Evolutionary conservation across 1,140 invertebrate species (phyloP).

Genomic region (Geopemphigus sp.): DNA sequence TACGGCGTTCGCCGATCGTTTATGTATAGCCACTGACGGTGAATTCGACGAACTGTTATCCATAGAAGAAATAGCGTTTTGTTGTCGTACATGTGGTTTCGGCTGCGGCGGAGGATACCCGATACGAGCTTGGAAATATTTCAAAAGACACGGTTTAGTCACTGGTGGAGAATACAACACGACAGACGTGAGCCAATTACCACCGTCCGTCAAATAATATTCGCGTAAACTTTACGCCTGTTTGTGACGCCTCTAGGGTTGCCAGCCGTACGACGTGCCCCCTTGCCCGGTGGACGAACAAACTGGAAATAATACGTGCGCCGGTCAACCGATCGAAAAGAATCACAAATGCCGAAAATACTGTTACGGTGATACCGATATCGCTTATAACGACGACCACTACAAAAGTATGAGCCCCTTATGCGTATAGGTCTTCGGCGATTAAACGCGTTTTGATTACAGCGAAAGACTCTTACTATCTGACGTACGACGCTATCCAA

Average conservation of each 20-base stretch:
- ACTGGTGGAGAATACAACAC: constrained; percentile 42
- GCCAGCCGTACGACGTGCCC: background rate
- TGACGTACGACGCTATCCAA: background rate
- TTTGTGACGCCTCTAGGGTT: background rate
- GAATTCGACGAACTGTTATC: constrained; percentile 61
- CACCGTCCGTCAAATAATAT: too few species aligned
- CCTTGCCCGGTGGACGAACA: background rate
- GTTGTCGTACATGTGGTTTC: constrained; percentile 32
- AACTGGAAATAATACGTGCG: background rate
- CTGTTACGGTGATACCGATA: background rate
- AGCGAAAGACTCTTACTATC: background rate
- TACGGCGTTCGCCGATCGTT: constrained; percentile 66
- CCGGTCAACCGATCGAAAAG: background rate
- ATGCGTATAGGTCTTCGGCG: background rate
- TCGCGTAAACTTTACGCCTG: too few species aligned
- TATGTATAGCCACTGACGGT: constrained; percentile 65
- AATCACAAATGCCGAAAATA: background rate
- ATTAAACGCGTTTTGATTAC: background rate
- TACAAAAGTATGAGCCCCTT: background rate
- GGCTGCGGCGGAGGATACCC: constrained; percentile 48
- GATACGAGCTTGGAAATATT: constrained; percentile 31
- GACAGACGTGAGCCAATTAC: background rate
- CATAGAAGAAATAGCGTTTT: constrained; percentile 62
- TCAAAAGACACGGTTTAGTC: constrained; percentile 20
- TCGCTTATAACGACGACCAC: background rate